These are phyloP conservation scores for Glaucidium brasilianum DNA, from an alignment of 2,113 vertebrate species.

Conservation along the genomic window DNA sequence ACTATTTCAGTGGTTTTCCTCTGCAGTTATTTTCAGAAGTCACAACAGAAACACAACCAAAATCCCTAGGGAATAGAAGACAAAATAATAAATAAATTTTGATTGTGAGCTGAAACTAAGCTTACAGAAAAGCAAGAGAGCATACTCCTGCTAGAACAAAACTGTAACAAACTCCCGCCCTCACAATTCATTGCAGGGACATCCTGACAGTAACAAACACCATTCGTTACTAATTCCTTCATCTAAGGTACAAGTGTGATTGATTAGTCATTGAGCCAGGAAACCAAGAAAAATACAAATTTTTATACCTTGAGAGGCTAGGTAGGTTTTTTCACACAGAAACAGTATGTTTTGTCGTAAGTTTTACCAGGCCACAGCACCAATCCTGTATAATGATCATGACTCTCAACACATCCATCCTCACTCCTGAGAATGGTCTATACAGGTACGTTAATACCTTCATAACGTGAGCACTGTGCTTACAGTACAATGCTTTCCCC, in stretches of 20 bases:
- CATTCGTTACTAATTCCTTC: not conserved
- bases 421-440: not conserved
- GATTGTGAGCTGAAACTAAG: not conserved
- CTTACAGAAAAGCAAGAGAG: not conserved
- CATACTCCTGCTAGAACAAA: not conserved
- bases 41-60: not conserved
- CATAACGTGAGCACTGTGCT: not conserved
- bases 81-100: not conserved
- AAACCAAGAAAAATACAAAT: not conserved
- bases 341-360: not conserved
- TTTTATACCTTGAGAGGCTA: not conserved
- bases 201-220: not conserved
- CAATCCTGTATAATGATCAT: not conserved
- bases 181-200: too few relatives aligned
- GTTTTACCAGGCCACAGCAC: not conserved
- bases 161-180: not conserved
- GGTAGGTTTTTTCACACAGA: accelerated
- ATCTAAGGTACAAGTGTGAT: too few relatives aligned
- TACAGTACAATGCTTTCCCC: not conserved
- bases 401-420: not conserved
- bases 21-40: not conserved
- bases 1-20: not conserved
- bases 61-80: not conserved
- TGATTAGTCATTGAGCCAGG: not conserved
- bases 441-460: not conserved